A percentile compares a stretch with the other conserved stretches of the same genome.
Conservation (phyloP, 2,888 invertebrate genomes). For the Xestia sexstrigata region DNA sequence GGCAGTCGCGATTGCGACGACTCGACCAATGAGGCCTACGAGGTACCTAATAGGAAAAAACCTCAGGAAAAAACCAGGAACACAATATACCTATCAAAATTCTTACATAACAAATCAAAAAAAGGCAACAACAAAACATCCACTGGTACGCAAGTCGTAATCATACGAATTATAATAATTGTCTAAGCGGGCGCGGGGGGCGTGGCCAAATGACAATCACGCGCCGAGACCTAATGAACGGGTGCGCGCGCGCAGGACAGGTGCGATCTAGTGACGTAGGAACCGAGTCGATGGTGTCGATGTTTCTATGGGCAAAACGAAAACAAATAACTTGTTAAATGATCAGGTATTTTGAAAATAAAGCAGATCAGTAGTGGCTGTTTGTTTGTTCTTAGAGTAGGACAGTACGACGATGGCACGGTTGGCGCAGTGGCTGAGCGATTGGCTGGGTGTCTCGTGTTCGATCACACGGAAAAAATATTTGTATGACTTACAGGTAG, state of each 20-base stretch:
- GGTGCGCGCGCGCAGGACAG: conserved; percentile 84
- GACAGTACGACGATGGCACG: background rate
- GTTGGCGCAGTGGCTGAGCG: too few relatives aligned
- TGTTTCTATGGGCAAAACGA: background rate
- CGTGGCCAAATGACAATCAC: conserved; percentile 89
- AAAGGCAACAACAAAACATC: conserved; percentile 31
- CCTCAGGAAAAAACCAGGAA: background rate
- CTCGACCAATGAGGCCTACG: background rate
- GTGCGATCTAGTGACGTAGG: conserved; percentile 75
- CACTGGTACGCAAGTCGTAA: conserved; percentile 74
- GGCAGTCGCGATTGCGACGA: background rate
- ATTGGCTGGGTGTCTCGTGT: too few relatives aligned
- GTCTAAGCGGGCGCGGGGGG: conserved; percentile 82
- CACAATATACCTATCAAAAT: conserved; percentile 41
- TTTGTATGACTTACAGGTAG: too few relatives aligned
- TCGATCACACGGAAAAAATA: too few relatives aligned
- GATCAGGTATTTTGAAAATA: background rate
- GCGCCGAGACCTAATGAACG: conserved; percentile 87
- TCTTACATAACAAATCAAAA: conserved; percentile 53
- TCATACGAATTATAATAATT: conserved; percentile 89
- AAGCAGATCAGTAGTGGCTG: background rate
- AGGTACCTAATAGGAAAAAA: background rate
- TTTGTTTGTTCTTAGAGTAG: background rate
- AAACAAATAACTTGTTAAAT: background rate
- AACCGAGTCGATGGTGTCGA: conserved; percentile 25